Conservation (phyloP, 2,113 vertebrate genomes). For the Pachycephala philippinensis region DNA sequence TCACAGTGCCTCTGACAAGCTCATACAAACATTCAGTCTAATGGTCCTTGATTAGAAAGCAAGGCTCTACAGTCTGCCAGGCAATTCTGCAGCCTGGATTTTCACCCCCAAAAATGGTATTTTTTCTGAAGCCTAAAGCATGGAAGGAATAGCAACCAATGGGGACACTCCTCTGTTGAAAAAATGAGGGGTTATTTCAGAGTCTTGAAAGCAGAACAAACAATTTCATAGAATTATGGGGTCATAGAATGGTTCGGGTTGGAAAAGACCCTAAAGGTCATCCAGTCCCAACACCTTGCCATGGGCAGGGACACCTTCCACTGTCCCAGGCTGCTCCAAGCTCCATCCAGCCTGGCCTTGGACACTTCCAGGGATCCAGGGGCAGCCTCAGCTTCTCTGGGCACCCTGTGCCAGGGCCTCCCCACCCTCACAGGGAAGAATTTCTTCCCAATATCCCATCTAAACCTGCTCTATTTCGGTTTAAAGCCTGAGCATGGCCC, state of each 20-base stretch:
- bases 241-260: neutral
- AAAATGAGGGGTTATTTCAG: neutral
- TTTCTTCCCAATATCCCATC: fast-evolving
- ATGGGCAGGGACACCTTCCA: neutral
- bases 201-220: neutral
- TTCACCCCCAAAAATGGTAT: fast-evolving
- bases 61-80: neutral
- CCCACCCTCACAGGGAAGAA: fast-evolving
- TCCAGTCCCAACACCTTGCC: fast-evolving
- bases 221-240: neutral
- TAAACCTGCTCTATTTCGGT: neutral
- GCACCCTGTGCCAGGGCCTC: fast-evolving
- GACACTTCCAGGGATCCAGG: neutral
- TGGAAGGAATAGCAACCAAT: neutral
- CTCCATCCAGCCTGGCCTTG: fast-evolving
- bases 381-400: neutral
- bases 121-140: neutral
- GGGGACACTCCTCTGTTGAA: neutral
- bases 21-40: neutral
- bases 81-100: neutral
- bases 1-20: neutral
- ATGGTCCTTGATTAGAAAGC: neutral
- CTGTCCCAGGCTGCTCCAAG: fast-evolving
- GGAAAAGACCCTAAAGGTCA: too few relatives aligned
- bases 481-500: neutral